Evolutionary conservation across 2,797 vertebrate species (phyloP), one percentile per base, ranked within the genome.

Genomic region (Margarornis squamiger): DNA sequence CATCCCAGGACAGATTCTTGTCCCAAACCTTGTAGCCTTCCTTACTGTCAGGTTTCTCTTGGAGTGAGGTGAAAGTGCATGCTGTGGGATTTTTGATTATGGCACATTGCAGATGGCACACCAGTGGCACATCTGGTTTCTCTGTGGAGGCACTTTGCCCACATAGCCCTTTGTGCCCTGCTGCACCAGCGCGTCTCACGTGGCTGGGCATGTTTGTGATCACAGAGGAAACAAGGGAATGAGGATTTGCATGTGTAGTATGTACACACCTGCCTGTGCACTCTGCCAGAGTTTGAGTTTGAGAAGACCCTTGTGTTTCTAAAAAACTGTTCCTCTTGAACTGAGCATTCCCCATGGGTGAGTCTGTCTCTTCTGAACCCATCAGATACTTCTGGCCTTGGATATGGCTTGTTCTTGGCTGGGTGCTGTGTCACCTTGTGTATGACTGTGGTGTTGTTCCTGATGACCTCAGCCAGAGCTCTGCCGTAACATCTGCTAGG

Each of bases 401-500:
- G 24, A 21, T 36, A 7, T 43, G 51, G 24, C 21, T 41, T 61
- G 14, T 17, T 68, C 24, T 46, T 1, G 0, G 16, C 36, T 16
- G 20, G 34, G 32, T 57, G 17, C 57, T 46, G 19, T 6, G 4
- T 89, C 34, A 19, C 20, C 36, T 59, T 7, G 0, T 7, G 0
- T 62, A 5, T 0, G 12, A 52, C 21, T 10, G 9, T 54, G 48
- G 19, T 0, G 0, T 38, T 82, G 59, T n/a, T 92, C 24, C 46
- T 58, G 39, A 30, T 92, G 65, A 70, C 57, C 34, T 86, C 38
- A 38, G 20, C 19, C 62, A 41, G 38, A 73, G 63, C 59, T 14
- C 20, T 32, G 34, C 0, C 0, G 30, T 55, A 38, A 43, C 3
- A 8, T 27, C 70, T 45, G 49, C 14, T 30, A 1, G 39, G 18